A percentile compares a stretch with the other conserved stretches of the same genome.
These are phyloP conservation scores for Spheniscus humboldti DNA, from an alignment of 2,797 vertebrate species.

Conservation along the genomic window DNA sequence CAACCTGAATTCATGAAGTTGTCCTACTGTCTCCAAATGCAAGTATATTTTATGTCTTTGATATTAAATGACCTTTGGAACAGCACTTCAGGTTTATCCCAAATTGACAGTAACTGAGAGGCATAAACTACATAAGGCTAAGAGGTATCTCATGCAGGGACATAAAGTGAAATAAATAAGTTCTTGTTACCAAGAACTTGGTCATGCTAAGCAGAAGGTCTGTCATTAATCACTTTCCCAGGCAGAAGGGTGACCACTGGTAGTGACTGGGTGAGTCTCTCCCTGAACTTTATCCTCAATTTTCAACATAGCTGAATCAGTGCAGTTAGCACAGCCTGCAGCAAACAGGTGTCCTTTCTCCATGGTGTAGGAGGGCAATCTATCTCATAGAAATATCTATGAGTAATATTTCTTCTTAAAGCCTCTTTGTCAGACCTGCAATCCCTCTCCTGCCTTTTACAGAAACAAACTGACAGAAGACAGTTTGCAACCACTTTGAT, in stretches of 20 bases:
- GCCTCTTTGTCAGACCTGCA: background rate
- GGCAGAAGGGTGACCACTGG: background rate
- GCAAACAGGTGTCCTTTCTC: background rate
- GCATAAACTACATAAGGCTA: background rate
- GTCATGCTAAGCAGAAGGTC: background rate
- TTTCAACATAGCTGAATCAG: background rate
- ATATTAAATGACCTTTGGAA: slow-evolving; percentile 14
- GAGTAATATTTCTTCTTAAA: background rate
- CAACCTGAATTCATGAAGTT: background rate
- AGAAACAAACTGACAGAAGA: background rate
- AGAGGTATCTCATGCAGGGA: background rate
- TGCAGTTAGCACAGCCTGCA: background rate
- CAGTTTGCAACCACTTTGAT: background rate
- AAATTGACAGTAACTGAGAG: background rate
- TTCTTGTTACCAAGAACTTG: background rate
- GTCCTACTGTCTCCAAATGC: background rate
- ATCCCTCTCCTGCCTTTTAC: background rate
- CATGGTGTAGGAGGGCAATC: background rate
- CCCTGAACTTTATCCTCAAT: background rate
- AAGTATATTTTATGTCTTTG: background rate
- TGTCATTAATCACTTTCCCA: background rate
- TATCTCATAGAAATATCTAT: background rate
- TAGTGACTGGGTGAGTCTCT: background rate
- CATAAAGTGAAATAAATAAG: background rate
- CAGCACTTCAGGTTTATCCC: background rate